Base-by-base conservation (phyloP, 2,113 vertebrate species). In the Pogona vitticeps region DNA sequence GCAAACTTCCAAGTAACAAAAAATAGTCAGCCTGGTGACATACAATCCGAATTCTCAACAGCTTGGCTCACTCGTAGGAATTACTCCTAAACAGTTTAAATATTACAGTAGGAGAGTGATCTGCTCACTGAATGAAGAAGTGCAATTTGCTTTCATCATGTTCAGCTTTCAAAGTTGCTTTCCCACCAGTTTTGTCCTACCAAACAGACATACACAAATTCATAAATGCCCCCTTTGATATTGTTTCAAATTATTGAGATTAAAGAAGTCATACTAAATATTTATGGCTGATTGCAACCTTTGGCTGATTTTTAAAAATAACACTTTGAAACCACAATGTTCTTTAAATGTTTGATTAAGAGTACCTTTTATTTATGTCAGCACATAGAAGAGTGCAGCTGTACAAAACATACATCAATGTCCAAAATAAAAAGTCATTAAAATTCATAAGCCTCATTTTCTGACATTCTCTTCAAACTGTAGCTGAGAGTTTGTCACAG, bases 401-500 rank as follows among this genome's bases (percentile, higher is more conserved):
- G 90, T 85, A 90, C 67, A 85, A 95, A 93, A 88, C 92, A 92
- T 91, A 92, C 58, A 90, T 94, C 94, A 93, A 77, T 95, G 90
- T 94, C 92, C 92, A 93, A 92, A 94, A 87, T 88, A 90, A 94
- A 94, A 89, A 94, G 81, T 63, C 75, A 88, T 70, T 94, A 94
- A 95, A 95, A 95, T 94, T 94, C 78, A 91, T 92, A 93, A 93
- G 81, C 89, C 92, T 95, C 89, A 83, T 94, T 95, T 95, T 95
- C 89, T 89, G 40, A 82, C 83, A 92, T 88, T 88, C 58, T 92
- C 67, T 91, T 79, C 81, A 93, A 94, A 92, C 80, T 90, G 79
- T 88, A 88, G 31, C 82, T 94, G 82, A 91, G 88, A 93, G 52
- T 93, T 94, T 94, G 90, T 92, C 90, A 93, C 83, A 88, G 90